Evolutionary conservation across 2,888 invertebrate species (phyloP).

Genomic region (Fragum fragum): DNA sequence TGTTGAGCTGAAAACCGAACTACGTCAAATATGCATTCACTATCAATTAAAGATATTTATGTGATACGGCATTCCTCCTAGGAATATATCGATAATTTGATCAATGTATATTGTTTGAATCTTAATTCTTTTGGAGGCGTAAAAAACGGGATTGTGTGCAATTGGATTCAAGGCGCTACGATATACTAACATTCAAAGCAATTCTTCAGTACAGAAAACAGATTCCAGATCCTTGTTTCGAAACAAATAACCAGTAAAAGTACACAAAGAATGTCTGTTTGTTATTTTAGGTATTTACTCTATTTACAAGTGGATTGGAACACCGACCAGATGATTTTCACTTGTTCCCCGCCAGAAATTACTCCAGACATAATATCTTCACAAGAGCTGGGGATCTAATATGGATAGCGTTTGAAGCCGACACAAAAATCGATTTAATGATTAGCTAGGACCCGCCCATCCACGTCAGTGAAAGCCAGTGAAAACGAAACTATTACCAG

Average conservation of each 20-base stretch:
- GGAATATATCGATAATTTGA: too few species aligned
- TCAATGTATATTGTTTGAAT: too few species aligned
- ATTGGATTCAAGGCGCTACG: too few species aligned
- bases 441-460: slow-evolving; percentile 46
- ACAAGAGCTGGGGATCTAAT: slow-evolving; percentile 6
- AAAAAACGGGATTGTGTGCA: too few species aligned
- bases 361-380: neutral
- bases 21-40: too few species aligned
- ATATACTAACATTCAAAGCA: neutral
- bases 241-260: neutral
- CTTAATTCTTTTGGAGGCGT: too few species aligned
- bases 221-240: neutral
- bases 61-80: too few species aligned
- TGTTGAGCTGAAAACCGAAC: too few species aligned
- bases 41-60: too few species aligned
- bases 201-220: neutral
- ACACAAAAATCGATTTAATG: slow-evolving; percentile 36
- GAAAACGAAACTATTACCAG: slow-evolving; percentile 22
- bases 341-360: slow-evolving; percentile 14
- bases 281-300: slow-evolving; percentile 23
- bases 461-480: slow-evolving; percentile 41
- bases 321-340: slow-evolving; percentile 27
- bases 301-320: slow-evolving; percentile 20
- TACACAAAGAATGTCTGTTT: slow-evolving; percentile 4
- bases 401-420: slow-evolving; percentile 20